phyloP scores from a whole-genome alignment of 2,113 vertebrate genomes.

The Pogona vitticeps region DNA sequence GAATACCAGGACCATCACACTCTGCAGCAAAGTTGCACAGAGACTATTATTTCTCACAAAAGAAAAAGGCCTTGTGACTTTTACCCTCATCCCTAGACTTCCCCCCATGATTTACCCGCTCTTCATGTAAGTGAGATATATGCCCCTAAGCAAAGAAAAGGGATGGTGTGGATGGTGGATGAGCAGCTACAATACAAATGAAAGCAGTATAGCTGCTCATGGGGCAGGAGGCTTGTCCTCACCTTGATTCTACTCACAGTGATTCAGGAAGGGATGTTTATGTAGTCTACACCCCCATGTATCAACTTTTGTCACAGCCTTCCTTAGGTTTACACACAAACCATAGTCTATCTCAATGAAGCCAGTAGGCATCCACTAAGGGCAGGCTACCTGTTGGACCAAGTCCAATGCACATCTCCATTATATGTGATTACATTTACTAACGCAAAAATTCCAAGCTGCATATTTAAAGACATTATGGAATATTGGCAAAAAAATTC shows the following conservation, averaged over 20 bases:
- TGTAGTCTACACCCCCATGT: not conserved
- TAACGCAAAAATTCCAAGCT: not conserved
- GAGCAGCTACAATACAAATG: not conserved
- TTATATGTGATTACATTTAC: not conserved
- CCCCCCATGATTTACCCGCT: not conserved
- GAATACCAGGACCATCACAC: not conserved
- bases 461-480: not conserved
- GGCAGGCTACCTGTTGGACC: not conserved
- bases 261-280: not conserved
- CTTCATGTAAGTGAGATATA: not conserved
- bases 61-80: not conserved
- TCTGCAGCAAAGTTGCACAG: not conserved
- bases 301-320: not conserved
- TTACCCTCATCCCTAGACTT: not conserved
- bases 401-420: not conserved
- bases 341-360: not conserved
- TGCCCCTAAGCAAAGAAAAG: not conserved
- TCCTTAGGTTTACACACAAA: not conserved
- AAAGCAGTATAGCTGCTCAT: not conserved
- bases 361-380: not conserved
- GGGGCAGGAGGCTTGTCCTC: no score
- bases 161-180: not conserved
- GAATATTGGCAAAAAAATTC: not conserved
- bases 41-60: not conserved
- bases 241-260: not conserved